A percentile compares a stretch with the other conserved stretches of the same genome.
These are phyloP conservation scores for Xenus cinereus DNA, from an alignment of 2,113 vertebrate genomes.

Conservation along the genomic window DNA sequence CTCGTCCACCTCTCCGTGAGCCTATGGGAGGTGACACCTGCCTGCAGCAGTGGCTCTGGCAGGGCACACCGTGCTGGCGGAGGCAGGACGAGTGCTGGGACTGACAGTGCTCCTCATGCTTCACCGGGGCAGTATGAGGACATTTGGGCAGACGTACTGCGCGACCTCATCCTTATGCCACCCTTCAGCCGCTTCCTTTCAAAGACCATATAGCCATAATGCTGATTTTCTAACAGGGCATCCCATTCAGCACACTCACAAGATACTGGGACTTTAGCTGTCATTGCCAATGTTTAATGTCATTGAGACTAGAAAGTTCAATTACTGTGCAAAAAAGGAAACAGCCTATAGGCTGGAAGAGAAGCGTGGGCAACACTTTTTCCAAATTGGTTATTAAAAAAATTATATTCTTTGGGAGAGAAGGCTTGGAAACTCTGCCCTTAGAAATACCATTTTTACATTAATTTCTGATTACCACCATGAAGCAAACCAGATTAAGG, in stretches of 20 bases:
- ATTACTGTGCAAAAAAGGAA: background rate
- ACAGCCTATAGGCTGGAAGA: background rate
- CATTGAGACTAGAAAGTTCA: background rate
- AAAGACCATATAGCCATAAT: background rate
- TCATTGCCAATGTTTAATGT: background rate
- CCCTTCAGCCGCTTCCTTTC: background rate
- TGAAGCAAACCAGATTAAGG: background rate
- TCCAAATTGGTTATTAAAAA: background rate
- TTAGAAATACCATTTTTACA: background rate
- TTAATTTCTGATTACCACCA: background rate
- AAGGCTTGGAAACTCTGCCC: background rate
- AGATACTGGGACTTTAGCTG: background rate
- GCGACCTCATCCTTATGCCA: background rate
- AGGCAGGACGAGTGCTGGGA: background rate
- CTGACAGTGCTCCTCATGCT: background rate
- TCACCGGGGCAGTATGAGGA: background rate
- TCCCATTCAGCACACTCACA: background rate
- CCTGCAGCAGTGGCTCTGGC: background rate
- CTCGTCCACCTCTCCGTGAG: rapidly evolving
- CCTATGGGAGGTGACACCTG: rapidly evolving
- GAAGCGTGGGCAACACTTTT: rapidly evolving
- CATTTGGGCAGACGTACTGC: background rate
- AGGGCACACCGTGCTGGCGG: background rate
- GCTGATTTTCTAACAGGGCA: background rate
- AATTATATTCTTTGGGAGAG: background rate